Base-by-base conservation (phyloP, 2,797 vertebrate species). In the Labroides dimidiatus region DNA sequence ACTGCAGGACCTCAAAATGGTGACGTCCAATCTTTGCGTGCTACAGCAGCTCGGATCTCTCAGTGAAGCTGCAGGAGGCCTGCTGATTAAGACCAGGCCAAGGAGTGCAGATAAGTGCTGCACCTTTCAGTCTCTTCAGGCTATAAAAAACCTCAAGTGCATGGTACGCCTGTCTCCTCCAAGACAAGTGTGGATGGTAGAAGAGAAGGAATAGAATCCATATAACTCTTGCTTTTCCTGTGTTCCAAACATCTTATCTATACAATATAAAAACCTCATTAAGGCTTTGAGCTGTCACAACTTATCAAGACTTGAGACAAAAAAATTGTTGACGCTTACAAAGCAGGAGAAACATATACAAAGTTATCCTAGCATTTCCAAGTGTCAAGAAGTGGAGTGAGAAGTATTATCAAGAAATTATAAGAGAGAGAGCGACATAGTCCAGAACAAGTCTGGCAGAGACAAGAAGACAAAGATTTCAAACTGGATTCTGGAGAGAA, bases 31-130 rank as follows among this genome's bases (percentile, higher is more conserved):
- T 87, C 85, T 81, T 54, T 2, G 20, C 63, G 60, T 68, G 42
- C 48, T 23, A 15, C 27, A 50, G 64, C 78, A 72, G 57, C 37
- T 53, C 30, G 14, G 19, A 60, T 70, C 69, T 75, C 51, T 67
- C 74, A 64, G 47, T 10, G 37, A 43, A 77, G 54, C 81, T 33
- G 21, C 77, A 41, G 77, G 65, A 61, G 78, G 48, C 30, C 19
- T 12, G 0, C 66, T 87, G 86, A 89, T 86, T 74, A 78, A 81
- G 65, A 84, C 61, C 52, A 14, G 54, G 60, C 63, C 59, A 61
- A 64, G 19, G 57, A 77, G 39, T 60, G 69, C 64, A 78, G 58
- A 63, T 24, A 13, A 71, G 55, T 16, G 49, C 56, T 54, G 57
- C 65, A 68, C 61, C 65, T 74, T 50, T 68, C 67, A 56, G 62